Conservation (phyloP, 1,140 invertebrate species). For the Homalodisca vitripennis region DNA sequence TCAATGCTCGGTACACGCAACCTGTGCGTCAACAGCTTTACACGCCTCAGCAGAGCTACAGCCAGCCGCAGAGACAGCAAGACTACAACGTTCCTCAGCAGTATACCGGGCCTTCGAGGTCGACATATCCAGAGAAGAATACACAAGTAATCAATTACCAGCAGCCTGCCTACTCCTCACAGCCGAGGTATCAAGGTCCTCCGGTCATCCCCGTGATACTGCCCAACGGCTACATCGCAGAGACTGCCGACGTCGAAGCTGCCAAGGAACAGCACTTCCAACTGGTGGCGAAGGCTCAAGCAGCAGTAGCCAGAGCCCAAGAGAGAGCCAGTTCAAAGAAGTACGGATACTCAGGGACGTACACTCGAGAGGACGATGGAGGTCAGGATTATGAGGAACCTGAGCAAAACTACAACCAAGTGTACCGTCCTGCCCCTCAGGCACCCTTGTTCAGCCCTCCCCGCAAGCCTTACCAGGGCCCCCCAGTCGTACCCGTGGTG, state of each 20-base stretch:
- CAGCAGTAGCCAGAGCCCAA: constrained; percentile 47
- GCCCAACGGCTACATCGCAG: constrained; percentile 57
- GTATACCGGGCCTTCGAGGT: neutral
- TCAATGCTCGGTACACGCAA: constrained; percentile 13
- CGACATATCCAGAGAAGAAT: neutral
- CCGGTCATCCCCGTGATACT: constrained; percentile 9
- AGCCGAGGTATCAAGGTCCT: constrained; percentile 40
- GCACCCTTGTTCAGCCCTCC: constrained; percentile 43
- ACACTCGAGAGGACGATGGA: constrained; percentile 52
- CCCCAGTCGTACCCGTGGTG: constrained; percentile 29
- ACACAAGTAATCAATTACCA: neutral
- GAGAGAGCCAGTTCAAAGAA: constrained; percentile 1
- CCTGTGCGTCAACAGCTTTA: constrained; percentile 6
- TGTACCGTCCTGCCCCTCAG: constrained; percentile 30
- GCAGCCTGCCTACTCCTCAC: constrained; percentile 14
- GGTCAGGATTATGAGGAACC: constrained; percentile 43
- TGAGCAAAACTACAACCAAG: constrained; percentile 37
- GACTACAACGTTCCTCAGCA: constrained; percentile 16
- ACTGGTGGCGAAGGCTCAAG: constrained; percentile 58
- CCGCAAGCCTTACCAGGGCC: neutral
- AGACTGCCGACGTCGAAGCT: constrained; percentile 57
- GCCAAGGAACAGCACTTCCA: constrained; percentile 55
- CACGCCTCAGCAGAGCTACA: neutral
- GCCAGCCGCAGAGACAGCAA: neutral
- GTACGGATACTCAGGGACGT: constrained; percentile 45